Base-by-base conservation (phyloP, 2,888 invertebrate genomes). In the Eristalis pertinax region DNA sequence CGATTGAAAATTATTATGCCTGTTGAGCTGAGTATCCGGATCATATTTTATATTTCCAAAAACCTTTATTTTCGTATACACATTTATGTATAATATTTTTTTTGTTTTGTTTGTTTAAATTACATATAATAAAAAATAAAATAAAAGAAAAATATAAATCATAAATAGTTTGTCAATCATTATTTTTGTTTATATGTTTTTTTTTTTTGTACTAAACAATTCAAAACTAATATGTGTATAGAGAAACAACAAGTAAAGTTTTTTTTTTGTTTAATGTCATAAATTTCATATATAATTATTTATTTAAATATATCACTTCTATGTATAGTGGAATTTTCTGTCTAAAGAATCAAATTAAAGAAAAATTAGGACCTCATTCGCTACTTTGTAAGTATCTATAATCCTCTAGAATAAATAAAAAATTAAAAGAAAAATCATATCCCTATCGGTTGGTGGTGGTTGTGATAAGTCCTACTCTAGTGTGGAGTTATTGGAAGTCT, bases 1-100 rank as follows among this genome's bases (percentile, higher is more conserved):
- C 93, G 96, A 96, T 94, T 97, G 96, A 95, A 98, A 98, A 95
- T 98, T 98, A 96, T 98, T 98, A 95, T 98, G 98, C 92, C 97
- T 95, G 95, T 97, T 97, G 94, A 98, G 96, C 93, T 96, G 96
- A 92, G 96, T 95, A 92, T 95, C 95, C 93, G 97, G 96, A 94
- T 97, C 96, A 94, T 97, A 95, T 94, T 95, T 95, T 94, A 98
- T 97, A 95, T 97, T 98, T 94, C 98, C 98, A 94, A 98, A 98
- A 93, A 98, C 97, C 97, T 97, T 95, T 90, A 90, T 84, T 88
- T 91, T 91, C 84, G 84, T 88, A 87, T 86, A 89, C 88, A 89
- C 84, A 89, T 89, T 89, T 88, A 80, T 89, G 88, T 86, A 82
- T 89, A 85, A 84, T 82, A 80, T 89, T 86, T 87, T 88, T 85